A percentile compares a stretch with the other conserved stretches of the same genome.
These are phyloP conservation scores for Epirrita christyi DNA, from an alignment of 2,888 invertebrate species.

Conservation along the genomic window DNA sequence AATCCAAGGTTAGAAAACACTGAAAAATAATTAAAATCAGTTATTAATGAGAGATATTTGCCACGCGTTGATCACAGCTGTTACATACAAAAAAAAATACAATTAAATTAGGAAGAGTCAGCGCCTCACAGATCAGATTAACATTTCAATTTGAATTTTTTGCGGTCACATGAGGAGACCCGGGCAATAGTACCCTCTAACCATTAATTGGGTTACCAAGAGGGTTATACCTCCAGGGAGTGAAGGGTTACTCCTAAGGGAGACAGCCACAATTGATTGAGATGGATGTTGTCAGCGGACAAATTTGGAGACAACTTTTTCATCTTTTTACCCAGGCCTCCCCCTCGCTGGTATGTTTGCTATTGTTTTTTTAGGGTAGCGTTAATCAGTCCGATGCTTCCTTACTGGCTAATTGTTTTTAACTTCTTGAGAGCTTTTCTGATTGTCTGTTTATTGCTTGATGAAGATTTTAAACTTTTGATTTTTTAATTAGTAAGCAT, in stretches of 20 bases:
- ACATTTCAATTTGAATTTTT: slow-evolving; percentile 80
- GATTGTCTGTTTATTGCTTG: slow-evolving; percentile 53
- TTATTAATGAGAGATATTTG: background rate
- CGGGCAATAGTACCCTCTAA: slow-evolving; percentile 56
- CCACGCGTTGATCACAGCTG: background rate
- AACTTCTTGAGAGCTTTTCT: slow-evolving; percentile 71
- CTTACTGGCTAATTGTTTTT: slow-evolving; percentile 65
- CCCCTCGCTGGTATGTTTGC: slow-evolving; percentile 45
- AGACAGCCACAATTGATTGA: slow-evolving; percentile 75
- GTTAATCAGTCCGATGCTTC: slow-evolving; percentile 54
- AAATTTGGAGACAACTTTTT: slow-evolving; percentile 71
- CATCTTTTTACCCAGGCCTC: slow-evolving; percentile 51
- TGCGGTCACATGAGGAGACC: slow-evolving; percentile 62
- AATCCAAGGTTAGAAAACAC: no score
- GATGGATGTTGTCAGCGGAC: slow-evolving; percentile 81
- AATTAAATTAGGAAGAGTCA: slow-evolving; percentile 32
- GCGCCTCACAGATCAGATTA: slow-evolving; percentile 61
- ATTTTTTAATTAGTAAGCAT: slow-evolving; percentile 34
- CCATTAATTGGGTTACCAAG: slow-evolving; percentile 79
- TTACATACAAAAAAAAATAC: background rate
- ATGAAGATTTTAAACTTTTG: slow-evolving; percentile 45
- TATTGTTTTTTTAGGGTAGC: slow-evolving; percentile 57
- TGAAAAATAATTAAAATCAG: no score
- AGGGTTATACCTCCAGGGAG: slow-evolving; percentile 68
- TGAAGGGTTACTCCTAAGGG: slow-evolving; percentile 79